Conservation (phyloP, 2,113 vertebrate genomes). For the Myrmecophaga tridactyla region DNA sequence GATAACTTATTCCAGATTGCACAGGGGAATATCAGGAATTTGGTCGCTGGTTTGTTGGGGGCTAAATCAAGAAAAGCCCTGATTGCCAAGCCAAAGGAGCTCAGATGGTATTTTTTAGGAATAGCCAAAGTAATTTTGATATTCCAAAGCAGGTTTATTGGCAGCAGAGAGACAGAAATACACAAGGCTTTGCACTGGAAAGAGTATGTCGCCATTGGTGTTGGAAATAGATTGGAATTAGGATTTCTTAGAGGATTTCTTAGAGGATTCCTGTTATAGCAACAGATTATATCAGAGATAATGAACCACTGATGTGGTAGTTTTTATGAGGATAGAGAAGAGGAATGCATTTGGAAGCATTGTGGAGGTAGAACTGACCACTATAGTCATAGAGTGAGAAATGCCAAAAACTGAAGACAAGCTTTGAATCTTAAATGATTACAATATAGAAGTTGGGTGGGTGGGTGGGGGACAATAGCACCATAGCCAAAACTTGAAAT, state of each 20-base stretch:
- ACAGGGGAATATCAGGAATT: background rate
- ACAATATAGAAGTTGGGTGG: background rate
- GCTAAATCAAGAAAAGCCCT: background rate
- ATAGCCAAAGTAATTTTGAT: background rate
- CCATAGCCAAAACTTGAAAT: background rate
- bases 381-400: background rate
- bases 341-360: background rate
- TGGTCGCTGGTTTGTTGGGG: background rate
- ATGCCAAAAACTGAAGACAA: background rate
- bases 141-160: background rate
- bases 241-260: background rate
- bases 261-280: background rate
- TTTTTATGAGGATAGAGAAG: background rate
- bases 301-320: background rate
- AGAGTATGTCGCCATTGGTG: background rate
- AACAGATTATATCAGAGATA: background rate
- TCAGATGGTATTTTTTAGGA: background rate
- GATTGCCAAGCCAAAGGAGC: background rate
- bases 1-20: background rate
- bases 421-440: background rate
- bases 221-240: constrained; percentile 8
- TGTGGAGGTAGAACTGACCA: background rate
- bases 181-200: background rate
- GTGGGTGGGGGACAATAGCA: background rate
- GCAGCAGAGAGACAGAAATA: background rate